A percentile compares a stretch with the other conserved stretches of the same genome.
Evolutionary conservation across 1,140 invertebrate genomes (phyloP).

Genomic region (Oryzaephilus surinamensis): DNA sequence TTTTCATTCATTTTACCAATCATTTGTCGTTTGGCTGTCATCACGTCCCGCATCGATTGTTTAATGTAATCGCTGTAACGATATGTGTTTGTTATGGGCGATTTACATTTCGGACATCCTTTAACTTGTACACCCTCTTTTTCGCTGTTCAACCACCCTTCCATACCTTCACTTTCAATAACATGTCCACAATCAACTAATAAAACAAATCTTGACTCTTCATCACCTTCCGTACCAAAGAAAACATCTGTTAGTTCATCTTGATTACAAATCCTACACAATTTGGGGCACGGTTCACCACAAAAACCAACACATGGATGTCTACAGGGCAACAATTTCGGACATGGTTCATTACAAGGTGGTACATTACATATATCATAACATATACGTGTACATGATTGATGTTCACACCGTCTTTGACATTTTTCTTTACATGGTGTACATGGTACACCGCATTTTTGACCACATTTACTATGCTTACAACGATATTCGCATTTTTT

Average conservation of each 20-base stretch:
- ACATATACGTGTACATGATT: slow-evolving; percentile 45
- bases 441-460: slow-evolving; percentile 50
- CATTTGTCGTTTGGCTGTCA: slow-evolving; percentile 42
- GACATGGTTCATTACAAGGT: slow-evolving; percentile 45
- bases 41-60: slow-evolving; percentile 41
- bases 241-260: slow-evolving; percentile 42
- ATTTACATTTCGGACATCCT: slow-evolving; percentile 52
- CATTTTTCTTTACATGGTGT: slow-evolving; percentile 43
- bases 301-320: slow-evolving; percentile 57
- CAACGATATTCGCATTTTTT: slow-evolving; percentile 47
- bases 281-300: slow-evolving; percentile 49
- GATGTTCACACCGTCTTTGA: slow-evolving; percentile 41
- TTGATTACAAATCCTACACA: slow-evolving; percentile 41
- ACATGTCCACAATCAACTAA: slow-evolving; percentile 54
- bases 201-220: slow-evolving; percentile 47
- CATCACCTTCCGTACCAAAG: slow-evolving; percentile 46
- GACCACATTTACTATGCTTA: slow-evolving; percentile 43
- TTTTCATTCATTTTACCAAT: slow-evolving; percentile 30
- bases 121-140: slow-evolving; percentile 43
- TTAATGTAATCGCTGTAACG: slow-evolving; percentile 52
- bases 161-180: slow-evolving; percentile 46
- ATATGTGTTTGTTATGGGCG: slow-evolving; percentile 46
- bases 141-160: slow-evolving; percentile 40
- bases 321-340: slow-evolving; percentile 39
- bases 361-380: slow-evolving; percentile 40